Conservation (phyloP, 1,140 invertebrate genomes). For the Anastrepha obliqua region DNA sequence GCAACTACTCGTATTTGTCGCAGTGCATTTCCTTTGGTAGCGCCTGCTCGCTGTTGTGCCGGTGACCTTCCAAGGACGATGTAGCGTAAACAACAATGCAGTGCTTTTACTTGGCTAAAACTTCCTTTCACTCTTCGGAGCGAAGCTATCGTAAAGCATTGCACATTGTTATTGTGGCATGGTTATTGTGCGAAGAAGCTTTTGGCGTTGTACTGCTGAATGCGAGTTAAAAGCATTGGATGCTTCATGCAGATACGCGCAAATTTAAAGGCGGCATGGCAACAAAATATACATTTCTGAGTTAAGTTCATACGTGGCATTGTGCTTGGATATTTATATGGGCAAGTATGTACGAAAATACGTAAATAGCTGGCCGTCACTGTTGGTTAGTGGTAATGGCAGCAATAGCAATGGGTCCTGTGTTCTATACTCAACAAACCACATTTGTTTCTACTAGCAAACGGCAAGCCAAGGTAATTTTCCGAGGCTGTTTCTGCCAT, state of each 20-base stretch:
- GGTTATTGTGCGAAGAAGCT: not conserved
- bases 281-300: not conserved
- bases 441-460: no score
- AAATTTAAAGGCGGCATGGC: conserved; percentile 3
- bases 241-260: not conserved
- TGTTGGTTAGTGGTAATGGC: no score
- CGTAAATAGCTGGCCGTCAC: no score
- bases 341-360: no score
- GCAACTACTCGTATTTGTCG: conserved; percentile 43
- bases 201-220: not conserved
- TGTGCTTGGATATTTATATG: not conserved
- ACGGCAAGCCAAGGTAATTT: no score
- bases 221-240: conserved; percentile 3
- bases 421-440: no score
- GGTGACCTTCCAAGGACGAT: conserved; percentile 45
- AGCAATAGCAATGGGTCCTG: no score
- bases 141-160: not conserved
- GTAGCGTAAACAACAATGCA: conserved; percentile 31
- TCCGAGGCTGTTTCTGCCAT: no score
- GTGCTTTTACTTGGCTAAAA: conserved; percentile 4
- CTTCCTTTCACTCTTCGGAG: not conserved
- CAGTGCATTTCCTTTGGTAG: not conserved
- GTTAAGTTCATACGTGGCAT: not conserved
- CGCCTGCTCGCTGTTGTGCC: not conserved
- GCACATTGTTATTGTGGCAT: conserved; percentile 33